Percentiles rank a stretch among this genome's conserved stretches.
These are phyloP conservation scores for Hypomesus transpacificus DNA, from an alignment of 2,113 vertebrate species.

Conservation along the genomic window DNA sequence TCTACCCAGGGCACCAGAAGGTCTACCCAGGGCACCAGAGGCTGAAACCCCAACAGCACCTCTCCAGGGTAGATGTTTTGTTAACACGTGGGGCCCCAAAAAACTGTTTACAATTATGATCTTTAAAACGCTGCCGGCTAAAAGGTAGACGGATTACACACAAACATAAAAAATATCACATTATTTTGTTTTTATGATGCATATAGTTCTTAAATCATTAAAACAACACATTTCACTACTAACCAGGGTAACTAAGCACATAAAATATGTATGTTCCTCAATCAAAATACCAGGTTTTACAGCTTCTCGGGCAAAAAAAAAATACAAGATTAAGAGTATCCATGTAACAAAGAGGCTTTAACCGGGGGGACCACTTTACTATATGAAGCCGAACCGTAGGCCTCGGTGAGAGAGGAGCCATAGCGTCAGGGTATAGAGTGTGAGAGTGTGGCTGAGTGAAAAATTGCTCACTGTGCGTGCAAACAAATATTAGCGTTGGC, in stretches of 20 bases:
- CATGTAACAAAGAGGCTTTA: conserved; percentile 7
- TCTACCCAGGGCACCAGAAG: too few species aligned
- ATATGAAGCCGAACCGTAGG: conserved; percentile 3
- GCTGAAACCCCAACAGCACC: not conserved
- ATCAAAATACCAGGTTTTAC: conserved; percentile 17
- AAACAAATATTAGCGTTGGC: conserved; percentile 44
- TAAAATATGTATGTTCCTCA: not conserved
- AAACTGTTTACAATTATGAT: conserved; percentile 18
- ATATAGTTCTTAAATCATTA: conserved; percentile 4
- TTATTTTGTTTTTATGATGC: conserved; percentile 10
- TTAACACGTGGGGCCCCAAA: not conserved
- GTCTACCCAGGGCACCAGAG: not conserved
- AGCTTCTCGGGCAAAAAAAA: conserved; percentile 14
- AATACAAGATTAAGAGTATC: not conserved
- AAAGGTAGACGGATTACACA: not conserved
- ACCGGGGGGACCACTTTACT: not conserved
- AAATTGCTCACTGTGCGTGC: conserved; percentile 32
- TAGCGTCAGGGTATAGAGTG: not conserved
- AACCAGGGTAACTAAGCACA: conserved; percentile 7
- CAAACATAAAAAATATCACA: conserved; percentile 7
- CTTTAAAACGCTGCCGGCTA: conserved; percentile 7
- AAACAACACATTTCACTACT: conserved; percentile 21
- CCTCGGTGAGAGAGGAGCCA: too few species aligned
- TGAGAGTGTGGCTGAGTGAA: conserved; percentile 2
- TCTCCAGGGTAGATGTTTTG: not conserved